Evolutionary conservation across 2,888 invertebrate genomes (phyloP).

Genomic region (Synergus japonicus): DNA sequence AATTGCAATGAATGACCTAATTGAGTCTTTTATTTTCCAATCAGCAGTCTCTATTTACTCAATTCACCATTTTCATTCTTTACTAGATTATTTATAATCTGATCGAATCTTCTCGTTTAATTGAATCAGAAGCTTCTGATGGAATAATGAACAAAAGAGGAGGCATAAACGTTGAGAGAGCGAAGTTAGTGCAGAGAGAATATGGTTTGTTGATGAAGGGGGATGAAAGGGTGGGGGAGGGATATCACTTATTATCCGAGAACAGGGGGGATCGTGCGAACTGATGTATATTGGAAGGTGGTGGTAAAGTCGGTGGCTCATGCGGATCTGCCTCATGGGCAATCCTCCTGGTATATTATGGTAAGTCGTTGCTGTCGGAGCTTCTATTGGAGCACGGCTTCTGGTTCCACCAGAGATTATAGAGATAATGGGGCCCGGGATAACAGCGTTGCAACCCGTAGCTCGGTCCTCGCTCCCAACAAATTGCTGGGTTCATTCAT

Average conservation of each 20-base stretch:
- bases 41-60: conserved; percentile 2
- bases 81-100: neutral
- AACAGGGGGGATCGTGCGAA: conserved; percentile 26
- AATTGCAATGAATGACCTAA: neutral
- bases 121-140: conserved; percentile 33
- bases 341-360: conserved; percentile 65
- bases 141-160: conserved; percentile 42
- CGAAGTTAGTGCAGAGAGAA: neutral
- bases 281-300: conserved; percentile 30
- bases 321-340: conserved; percentile 61
- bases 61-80: conserved; percentile 34
- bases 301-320: conserved; percentile 37
- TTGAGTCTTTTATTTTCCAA: neutral
- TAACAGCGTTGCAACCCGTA: conserved; percentile 48
- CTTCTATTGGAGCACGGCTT: conserved; percentile 60
- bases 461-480: conserved; percentile 74
- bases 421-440: conserved; percentile 59
- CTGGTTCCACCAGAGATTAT: conserved; percentile 59
- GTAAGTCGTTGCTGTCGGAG: conserved; percentile 64
- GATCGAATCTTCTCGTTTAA: conserved; percentile 32
- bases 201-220: conserved; percentile 35
- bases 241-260: conserved; percentile 30
- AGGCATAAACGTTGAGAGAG: conserved; percentile 33
- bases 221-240: conserved; percentile 24
- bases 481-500: conserved; percentile 77